Base-by-base conservation (phyloP, 2,113 vertebrate genomes). In the Sturnus vulgaris region DNA sequence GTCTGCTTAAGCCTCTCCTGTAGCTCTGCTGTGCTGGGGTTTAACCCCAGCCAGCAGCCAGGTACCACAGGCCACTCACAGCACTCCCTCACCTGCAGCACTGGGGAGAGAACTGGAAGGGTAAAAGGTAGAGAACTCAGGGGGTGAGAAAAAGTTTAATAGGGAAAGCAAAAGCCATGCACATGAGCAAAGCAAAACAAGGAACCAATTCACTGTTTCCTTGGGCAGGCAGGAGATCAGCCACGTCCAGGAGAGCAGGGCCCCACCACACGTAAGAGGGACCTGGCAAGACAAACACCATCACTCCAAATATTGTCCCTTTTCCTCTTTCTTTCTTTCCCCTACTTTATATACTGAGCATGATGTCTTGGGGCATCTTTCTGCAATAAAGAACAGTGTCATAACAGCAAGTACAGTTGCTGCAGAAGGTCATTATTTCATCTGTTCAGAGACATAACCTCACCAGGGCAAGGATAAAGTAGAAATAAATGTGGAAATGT, bases 101-200 rank as follows among this genome's bases (percentile, higher is more conserved):
- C 5, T 1, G 0, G 31, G 25, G 35, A 56, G 46, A 66, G 39
- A 39, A 60, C 1, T 7, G 28, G 15, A 59, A 52, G 52, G 7
- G 33, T 16, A 46, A 52, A 52, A 73, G 52, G 39, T 5, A n/a
- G 44, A 37, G 66, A 59, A 46, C 24, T 5, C 23, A 14, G 10
- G 13, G 10, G 8, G 2, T 46, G 46, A 46, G n/a, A 46, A 66
- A 28, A 73, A 52, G 12, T 39, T 53, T 52, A 39, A 46, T 15
- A 39, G 39, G 28, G 10, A 73, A 73, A 46, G 46, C 2, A 59
- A 72, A 57, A 65, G 27, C 44, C 46, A 28, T 6, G 7, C 44
- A 59, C 19, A n/a, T 12, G 33, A 28, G 15, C 33, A 69, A 60
- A 78, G 39, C 84, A 61, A n/a, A 78, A 37, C 14, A 53, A 53